phyloP scores from a whole-genome alignment of 2,888 invertebrate species.

The Entomobrya proxima region DNA sequence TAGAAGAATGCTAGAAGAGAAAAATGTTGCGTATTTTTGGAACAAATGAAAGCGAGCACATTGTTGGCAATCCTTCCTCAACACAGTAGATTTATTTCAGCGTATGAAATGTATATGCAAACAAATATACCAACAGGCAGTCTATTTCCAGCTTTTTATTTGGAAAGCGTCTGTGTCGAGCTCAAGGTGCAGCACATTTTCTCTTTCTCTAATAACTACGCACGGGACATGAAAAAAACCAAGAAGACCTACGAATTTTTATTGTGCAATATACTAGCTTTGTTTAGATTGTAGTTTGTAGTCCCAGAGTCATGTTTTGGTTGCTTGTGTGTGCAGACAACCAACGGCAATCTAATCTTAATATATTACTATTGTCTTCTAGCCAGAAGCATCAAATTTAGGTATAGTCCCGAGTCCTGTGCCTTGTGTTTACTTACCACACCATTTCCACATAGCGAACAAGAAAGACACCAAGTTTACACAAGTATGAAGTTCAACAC shows the following conservation, averaged over 20 bases:
- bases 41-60: neutral
- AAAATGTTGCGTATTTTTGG: neutral
- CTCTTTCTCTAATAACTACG: neutral
- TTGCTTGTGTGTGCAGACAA: slow-evolving; percentile 9
- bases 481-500: neutral
- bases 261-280: too few relatives aligned
- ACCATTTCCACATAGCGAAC: neutral
- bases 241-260: neutral
- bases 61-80: too few relatives aligned
- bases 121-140: neutral
- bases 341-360: slow-evolving; percentile 47
- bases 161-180: neutral
- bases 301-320: neutral
- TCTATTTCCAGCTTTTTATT: slow-evolving; percentile 21
- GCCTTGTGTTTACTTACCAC: neutral
- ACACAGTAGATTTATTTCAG: too few relatives aligned
- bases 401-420: neutral
- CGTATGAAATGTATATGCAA: neutral
- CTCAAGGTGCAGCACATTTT: slow-evolving; percentile 16
- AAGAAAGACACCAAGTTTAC: neutral
- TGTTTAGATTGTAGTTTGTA: neutral
- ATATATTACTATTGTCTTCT: slow-evolving; percentile 37
- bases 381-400: neutral
- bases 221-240: neutral
- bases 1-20: neutral